A percentile compares a stretch with the other conserved stretches of the same genome.
Evolutionary conservation across 2,888 invertebrate species (phyloP).

Genomic region (Diplolepis rosae): DNA sequence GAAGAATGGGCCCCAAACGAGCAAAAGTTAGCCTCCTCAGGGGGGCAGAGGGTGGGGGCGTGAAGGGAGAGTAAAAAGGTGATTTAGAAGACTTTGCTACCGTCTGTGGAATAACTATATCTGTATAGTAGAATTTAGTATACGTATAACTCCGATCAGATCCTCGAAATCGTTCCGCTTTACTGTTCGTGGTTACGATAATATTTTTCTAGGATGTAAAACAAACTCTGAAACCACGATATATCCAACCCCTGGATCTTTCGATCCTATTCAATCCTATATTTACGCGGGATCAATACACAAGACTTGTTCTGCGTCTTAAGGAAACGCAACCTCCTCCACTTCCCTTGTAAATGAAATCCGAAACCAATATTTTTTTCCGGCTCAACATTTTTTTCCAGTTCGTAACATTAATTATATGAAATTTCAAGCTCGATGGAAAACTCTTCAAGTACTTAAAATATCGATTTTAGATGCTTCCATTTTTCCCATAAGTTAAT

Average conservation of each 20-base stretch:
- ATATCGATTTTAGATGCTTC: no score
- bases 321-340: neutral
- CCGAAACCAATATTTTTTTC: slow-evolving; percentile 30
- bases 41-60: neutral
- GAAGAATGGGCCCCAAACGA: slow-evolving; percentile 66
- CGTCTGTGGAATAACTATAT: neutral
- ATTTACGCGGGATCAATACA: slow-evolving; percentile 9
- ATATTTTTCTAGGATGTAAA: slow-evolving; percentile 42
- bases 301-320: neutral
- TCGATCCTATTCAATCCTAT: slow-evolving; percentile 7
- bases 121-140: neutral
- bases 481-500: no score
- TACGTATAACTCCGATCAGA: slow-evolving; percentile 2
- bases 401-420: no score
- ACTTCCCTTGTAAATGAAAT: neutral
- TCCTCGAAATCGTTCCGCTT: neutral
- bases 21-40: slow-evolving; percentile 54
- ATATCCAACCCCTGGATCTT: neutral
- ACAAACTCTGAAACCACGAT: slow-evolving; percentile 16
- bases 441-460: no score
- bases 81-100: neutral
- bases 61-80: neutral
- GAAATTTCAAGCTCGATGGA: no score
- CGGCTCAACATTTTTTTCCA: no score
- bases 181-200: slow-evolving; percentile 32